A percentile compares a stretch with the other conserved stretches of the same genome.
phyloP scores from a whole-genome alignment of 2,113 vertebrate species.

The Saccopteryx leptura region DNA sequence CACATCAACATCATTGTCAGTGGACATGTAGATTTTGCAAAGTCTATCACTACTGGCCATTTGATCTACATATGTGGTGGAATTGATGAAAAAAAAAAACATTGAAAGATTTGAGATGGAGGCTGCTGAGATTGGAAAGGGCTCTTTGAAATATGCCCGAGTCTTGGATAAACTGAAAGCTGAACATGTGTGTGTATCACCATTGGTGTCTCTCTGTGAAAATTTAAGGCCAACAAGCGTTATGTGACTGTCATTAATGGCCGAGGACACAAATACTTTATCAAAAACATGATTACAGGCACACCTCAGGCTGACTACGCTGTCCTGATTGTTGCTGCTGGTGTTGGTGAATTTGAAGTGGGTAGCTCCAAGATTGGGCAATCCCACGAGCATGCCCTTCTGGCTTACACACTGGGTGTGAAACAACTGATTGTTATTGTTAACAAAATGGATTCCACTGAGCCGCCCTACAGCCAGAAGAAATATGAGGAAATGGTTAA shows the following conservation, averaged over 20 bases:
- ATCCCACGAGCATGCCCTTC: too few relatives aligned
- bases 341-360: too few relatives aligned
- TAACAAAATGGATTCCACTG: not conserved
- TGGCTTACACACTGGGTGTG: too few relatives aligned
- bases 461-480: not conserved
- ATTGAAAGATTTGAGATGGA: not conserved
- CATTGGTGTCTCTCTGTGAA: not conserved
- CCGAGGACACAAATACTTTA: not conserved
- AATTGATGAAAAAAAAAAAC: not conserved
- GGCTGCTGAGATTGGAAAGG: not conserved
- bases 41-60: not conserved
- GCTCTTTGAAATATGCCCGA: not conserved
- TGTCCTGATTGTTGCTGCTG: too few relatives aligned
- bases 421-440: not conserved
- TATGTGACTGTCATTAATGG: not conserved
- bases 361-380: too few relatives aligned
- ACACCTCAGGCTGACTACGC: too few relatives aligned
- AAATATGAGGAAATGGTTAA: not conserved
- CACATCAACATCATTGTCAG: not conserved
- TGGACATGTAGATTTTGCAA: not conserved
- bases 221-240: not conserved
- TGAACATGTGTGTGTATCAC: rapidly evolving
- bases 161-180: not conserved
- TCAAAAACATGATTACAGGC: too few relatives aligned
- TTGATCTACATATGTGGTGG: not conserved